Percentiles rank a stretch among this genome's conserved stretches.
Evolutionary conservation across 2,888 invertebrate genomes (phyloP).

Genomic region (Pediacus dermestoides): DNA sequence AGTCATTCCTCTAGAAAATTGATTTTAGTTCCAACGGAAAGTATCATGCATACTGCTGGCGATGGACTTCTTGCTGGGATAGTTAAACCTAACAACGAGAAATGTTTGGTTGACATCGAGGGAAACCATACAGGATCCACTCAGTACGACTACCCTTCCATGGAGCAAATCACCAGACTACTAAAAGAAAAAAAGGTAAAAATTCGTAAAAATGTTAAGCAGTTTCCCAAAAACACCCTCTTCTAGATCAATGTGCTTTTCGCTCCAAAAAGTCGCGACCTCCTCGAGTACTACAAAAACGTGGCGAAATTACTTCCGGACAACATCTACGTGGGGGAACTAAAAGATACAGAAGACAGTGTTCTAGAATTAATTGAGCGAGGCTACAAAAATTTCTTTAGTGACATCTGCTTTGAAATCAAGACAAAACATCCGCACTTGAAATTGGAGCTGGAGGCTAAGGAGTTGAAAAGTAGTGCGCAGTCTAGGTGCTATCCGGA

Average conservation of each 20-base stretch:
- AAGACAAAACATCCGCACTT: background rate
- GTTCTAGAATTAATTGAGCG: constrained; percentile 77
- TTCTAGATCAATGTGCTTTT: constrained; percentile 78
- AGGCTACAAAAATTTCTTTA: constrained; percentile 79
- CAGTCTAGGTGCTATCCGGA: too few species aligned
- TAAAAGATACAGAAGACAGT: constrained; percentile 81
- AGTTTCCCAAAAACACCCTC: constrained; percentile 2
- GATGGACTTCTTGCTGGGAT: constrained; percentile 68
- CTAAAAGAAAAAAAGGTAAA: constrained; percentile 36
- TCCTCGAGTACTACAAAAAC: background rate
- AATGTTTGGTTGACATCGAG: constrained; percentile 27
- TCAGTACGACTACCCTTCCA: constrained; percentile 73
- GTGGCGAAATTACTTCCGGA: constrained; percentile 57
- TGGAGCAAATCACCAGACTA: constrained; percentile 26
- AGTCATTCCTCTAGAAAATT: constrained; percentile 59
- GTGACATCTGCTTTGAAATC: background rate
- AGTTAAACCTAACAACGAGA: constrained; percentile 18
- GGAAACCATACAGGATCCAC: constrained; percentile 54
- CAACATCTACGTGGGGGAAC: constrained; percentile 71
- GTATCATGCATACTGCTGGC: constrained; percentile 59
- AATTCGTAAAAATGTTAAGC: background rate
- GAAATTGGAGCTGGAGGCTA: constrained; percentile 47
- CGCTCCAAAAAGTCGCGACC: constrained; percentile 55
- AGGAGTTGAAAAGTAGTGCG: too few species aligned
- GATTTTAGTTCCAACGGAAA: constrained; percentile 35